phyloP scores from a whole-genome alignment of 2,888 invertebrate species.

The Agrochola circellaris region DNA sequence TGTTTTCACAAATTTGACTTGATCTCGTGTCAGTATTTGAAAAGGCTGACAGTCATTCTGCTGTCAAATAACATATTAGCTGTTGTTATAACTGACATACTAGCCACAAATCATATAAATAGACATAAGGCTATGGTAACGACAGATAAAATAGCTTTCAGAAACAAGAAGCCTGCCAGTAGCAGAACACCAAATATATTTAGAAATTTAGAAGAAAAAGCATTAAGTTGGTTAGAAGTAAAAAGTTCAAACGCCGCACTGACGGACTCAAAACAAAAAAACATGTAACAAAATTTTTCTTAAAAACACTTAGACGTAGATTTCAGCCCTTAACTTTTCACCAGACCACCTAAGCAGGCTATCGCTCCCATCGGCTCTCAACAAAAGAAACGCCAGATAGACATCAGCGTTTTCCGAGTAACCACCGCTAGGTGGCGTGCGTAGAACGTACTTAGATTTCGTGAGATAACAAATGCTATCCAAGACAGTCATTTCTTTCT shows the following conservation, averaged over 20 bases:
- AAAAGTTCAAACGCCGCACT: neutral
- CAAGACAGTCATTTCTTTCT: slow-evolving; percentile 64
- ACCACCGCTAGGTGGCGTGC: slow-evolving; percentile 71
- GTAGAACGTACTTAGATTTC: slow-evolving; percentile 68
- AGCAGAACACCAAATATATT: too few species aligned
- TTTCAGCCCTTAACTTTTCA: slow-evolving; percentile 58
- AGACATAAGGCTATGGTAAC: too few species aligned
- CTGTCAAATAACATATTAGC: too few species aligned
- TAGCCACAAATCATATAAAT: too few species aligned
- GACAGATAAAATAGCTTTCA: too few species aligned
- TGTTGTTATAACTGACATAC: too few species aligned
- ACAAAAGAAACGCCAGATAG: slow-evolving; percentile 73
- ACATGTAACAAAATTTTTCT: neutral
- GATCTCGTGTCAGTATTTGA: too few species aligned
- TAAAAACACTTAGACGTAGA: slow-evolving; percentile 23
- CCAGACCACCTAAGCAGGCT: slow-evolving; percentile 48
- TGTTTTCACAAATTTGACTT: too few species aligned
- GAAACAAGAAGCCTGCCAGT: too few species aligned
- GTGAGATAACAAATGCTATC: slow-evolving; percentile 72
- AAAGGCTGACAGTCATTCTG: too few species aligned
- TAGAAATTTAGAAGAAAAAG: too few species aligned
- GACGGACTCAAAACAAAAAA: neutral
- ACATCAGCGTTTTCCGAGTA: slow-evolving; percentile 69
- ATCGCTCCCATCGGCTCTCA: slow-evolving; percentile 57
- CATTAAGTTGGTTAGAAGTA: neutral